Evolutionary conservation across 1,140 invertebrate species (phyloP).

Genomic region (Euborellia annulipes): DNA sequence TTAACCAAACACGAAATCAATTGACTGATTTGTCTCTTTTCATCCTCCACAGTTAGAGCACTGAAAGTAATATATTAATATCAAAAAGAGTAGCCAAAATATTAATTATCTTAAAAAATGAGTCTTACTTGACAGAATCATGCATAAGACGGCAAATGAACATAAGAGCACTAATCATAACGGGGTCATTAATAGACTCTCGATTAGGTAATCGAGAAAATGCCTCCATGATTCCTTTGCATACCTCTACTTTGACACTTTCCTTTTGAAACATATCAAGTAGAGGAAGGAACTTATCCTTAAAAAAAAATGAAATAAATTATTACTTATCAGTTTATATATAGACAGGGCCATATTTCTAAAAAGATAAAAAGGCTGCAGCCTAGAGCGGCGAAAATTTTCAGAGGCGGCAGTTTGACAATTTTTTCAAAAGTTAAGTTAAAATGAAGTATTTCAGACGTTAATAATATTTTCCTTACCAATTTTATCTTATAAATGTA

Average conservation of each 20-base stretch:
- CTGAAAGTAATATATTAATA: constrained; percentile 37
- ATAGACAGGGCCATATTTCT: too few species aligned
- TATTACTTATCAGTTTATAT: constrained; percentile 7
- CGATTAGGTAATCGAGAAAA: constrained; percentile 40
- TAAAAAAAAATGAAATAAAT: constrained; percentile 17
- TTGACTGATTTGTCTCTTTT: constrained; percentile 67
- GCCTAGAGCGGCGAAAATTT: too few species aligned
- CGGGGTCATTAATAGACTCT: constrained; percentile 55
- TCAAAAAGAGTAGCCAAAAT: background rate
- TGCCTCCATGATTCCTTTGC: constrained; percentile 61
- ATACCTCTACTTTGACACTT: constrained; percentile 61
- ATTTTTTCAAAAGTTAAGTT: too few species aligned
- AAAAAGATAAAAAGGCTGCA: too few species aligned
- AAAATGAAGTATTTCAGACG: background rate
- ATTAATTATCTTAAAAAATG: background rate
- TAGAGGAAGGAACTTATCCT: constrained; percentile 80
- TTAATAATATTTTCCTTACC: background rate
- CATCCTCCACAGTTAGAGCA: constrained; percentile 85
- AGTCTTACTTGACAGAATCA: constrained; percentile 73
- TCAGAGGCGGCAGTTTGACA: too few species aligned
- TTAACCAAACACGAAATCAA: constrained; percentile 68
- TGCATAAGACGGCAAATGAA: constrained; percentile 75
- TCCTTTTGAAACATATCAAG: constrained; percentile 82
- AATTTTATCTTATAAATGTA: background rate
- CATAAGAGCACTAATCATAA: constrained; percentile 73